Evolutionary conservation across 2,797 vertebrate genomes (phyloP), one percentile per base, ranked within the genome.

Genomic region (Balearica regulorum): DNA sequence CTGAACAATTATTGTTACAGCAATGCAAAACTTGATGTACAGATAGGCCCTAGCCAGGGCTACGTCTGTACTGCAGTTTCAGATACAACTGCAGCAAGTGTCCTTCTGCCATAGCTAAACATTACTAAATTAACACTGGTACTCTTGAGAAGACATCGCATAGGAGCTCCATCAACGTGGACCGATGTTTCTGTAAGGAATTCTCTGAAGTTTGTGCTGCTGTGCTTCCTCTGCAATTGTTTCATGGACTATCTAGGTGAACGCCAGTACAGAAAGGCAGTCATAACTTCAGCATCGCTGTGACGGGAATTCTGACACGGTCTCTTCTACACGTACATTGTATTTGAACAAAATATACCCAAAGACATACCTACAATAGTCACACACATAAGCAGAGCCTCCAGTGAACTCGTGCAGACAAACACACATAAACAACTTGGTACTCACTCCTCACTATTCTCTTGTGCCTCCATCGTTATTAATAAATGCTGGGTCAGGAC

Each of bases 281-380:
- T n/a, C 18, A 0, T 10, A 57, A 9, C 37, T 60, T 44, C 70
- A 62, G 44, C 4, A 3, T 15, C 60, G 8, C 65, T 31, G 49
- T 4, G 13, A 73, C 5, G 46, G 28, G 11, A 73, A 48, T 46
- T 61, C 41, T 35, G 10, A 35, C 26, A 0, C 1, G 11, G 10
- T 37, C 64, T 66, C 18, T 49, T 73, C 55, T 26, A 28, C 46
- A 17, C 0, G 0, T 3, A 14, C 5, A 2, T 6, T 12, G 0
- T 29, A 13, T n/a, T 62, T 21, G n/a, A 87, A n/a, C n/a, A 41
- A 48, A 73, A 54, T 25, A 13, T n/a, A 41, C 21, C 68, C 89
- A 5, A 44, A 69, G 41, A 1, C 33, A 31, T 8, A 43, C 29
- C 57, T 81, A 18, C 9, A 8, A 43, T 10, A 20, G 82, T 5